Percentiles rank a stretch among this genome's conserved stretches.
Conservation (phyloP, 2,797 vertebrate genomes). For the Lophotriccus pileatus region DNA sequence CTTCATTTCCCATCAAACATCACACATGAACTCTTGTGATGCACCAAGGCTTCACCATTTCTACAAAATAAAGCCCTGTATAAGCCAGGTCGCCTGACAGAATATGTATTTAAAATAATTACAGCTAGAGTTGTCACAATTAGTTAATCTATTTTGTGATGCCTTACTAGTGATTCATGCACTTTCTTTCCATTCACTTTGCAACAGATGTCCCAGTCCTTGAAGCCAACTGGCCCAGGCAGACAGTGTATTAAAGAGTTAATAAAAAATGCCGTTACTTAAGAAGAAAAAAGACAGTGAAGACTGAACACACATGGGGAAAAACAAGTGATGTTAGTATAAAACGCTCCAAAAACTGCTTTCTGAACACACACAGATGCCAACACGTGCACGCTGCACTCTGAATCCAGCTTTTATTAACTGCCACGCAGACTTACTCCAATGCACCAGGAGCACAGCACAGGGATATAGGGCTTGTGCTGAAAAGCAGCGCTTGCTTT, state of each 20-base stretch:
- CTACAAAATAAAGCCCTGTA: not conserved
- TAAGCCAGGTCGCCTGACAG: not conserved
- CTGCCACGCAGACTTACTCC: not conserved
- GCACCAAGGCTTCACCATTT: not conserved
- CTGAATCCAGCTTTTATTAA: not conserved
- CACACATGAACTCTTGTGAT: not conserved
- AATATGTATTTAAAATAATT: not conserved
- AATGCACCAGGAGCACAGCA: not conserved
- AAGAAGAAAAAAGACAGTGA: not conserved
- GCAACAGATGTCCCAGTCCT: not conserved
- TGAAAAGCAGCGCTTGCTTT: not conserved
- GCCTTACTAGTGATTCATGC: not conserved
- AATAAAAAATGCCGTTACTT: not conserved
- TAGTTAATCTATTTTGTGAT: not conserved
- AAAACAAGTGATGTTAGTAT: rapidly evolving
- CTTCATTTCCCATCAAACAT: not conserved
- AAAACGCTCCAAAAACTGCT: not conserved
- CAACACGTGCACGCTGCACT: rapidly evolving
- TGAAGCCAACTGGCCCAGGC: not conserved
- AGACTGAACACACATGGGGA: not conserved
- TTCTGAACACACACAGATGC: not conserved
- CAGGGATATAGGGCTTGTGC: not conserved
- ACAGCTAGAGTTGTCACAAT: not conserved
- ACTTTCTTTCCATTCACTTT: not conserved
- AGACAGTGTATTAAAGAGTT: not conserved